Conservation (phyloP, 2,113 vertebrate species). For the Gobius niger region DNA sequence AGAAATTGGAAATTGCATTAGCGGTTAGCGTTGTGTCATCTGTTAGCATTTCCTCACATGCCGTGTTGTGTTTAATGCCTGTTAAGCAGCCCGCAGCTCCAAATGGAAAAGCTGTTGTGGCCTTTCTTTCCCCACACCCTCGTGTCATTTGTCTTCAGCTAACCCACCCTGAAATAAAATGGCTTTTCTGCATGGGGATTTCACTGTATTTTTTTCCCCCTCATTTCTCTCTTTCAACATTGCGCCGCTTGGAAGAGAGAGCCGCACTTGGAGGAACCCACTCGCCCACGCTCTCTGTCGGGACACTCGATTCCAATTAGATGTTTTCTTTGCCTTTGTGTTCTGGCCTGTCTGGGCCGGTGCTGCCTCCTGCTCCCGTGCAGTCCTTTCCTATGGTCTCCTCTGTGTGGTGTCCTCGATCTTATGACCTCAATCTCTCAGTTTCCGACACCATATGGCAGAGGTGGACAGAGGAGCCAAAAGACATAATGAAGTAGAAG, state of each 20-base stretch:
- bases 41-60: conserved; percentile 53
- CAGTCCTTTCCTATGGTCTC: conserved; percentile 30
- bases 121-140: conserved; percentile 56
- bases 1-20: conserved; percentile 78
- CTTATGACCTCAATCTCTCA: conserved; percentile 63
- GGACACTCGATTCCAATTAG: conserved; percentile 82
- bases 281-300: conserved; percentile 72
- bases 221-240: conserved; percentile 30
- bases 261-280: conserved; percentile 71
- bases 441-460: conserved; percentile 56
- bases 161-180: conserved; percentile 69
- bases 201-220: conserved; percentile 50
- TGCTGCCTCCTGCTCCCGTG: conserved; percentile 54
- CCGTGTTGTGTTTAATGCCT: conserved; percentile 39
- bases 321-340: conserved; percentile 79
- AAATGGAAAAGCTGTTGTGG: conserved; percentile 69
- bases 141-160: conserved; percentile 63
- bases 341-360: conserved; percentile 75
- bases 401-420: conserved; percentile 52
- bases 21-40: conserved; percentile 48
- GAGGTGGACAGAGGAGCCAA: neutral
- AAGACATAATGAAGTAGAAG: neutral
- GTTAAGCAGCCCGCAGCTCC: conserved; percentile 45
- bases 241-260: conserved; percentile 70
- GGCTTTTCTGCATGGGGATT: conserved; percentile 61